Evolutionary conservation across 2,797 vertebrate species (phyloP), one percentile per base, ranked within the genome.

Genomic region (Remorina albescens): DNA sequence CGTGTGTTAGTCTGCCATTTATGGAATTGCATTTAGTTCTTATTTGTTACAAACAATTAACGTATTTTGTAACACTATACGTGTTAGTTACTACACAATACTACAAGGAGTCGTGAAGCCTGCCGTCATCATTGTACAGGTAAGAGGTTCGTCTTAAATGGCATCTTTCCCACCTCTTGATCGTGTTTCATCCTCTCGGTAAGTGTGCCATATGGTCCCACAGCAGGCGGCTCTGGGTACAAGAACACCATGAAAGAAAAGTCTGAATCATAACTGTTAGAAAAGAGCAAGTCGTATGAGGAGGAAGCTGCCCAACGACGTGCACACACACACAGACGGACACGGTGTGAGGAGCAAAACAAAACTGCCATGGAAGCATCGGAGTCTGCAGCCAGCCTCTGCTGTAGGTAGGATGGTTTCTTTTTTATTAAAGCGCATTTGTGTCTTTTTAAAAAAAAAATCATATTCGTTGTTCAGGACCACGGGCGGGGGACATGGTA

Each of bases 131-230:
- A 2, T 68, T 8, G 23, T 21, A 42, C 47, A 78, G 68, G 67
- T 82, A 54, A 85, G 58, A 67, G 25, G 10, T 67, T 21, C 36
- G 32, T 36, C 47, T 67, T 25, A 42, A 62, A 62, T 59, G 15
- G 19, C 28, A 55, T 32, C 54, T 58, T 42, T 9, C 8, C 51
- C 61, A 1, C 60, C 68, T 73, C 67, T 30, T 73, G 58, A 75
- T 73, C 68, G 42, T 68, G 47, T 67, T 71, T 49, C 42, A 6
- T 77, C 39, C 57, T 83, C 71, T 72, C 49, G 51, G 79, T 69
- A 81, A 82, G 47, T 50, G 64, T 41, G 78, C 86, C 93, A 94
- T 94, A 93, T 94, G 93, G 92, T 4, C 74, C 53, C 90, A 65
- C 92, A 91, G 92, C 90, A 76, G 89, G 94, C 73, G 67, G 66